Evolutionary conservation across 2,888 invertebrate genomes (phyloP).

Genomic region (Germaria angustata): DNA sequence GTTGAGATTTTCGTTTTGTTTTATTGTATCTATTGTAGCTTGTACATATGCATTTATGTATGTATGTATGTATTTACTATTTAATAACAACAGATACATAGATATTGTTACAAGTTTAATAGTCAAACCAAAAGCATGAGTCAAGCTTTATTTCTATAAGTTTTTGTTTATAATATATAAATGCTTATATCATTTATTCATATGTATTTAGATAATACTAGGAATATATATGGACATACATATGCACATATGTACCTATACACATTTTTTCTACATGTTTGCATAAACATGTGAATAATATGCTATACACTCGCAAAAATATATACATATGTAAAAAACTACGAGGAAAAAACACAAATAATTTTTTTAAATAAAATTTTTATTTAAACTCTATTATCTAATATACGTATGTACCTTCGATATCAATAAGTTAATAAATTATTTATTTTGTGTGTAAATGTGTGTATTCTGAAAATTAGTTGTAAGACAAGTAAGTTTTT

Average conservation of each 20-base stretch:
- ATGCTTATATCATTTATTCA: conserved; percentile 1
- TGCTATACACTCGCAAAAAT: too few relatives aligned
- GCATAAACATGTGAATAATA: background rate
- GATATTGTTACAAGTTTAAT: conserved; percentile 36
- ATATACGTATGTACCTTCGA: background rate
- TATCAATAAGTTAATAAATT: conserved; percentile 2
- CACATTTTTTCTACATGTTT: background rate
- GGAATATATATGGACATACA: background rate
- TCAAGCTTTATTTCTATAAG: conserved; percentile 41
- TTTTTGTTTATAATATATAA: conserved; percentile 28
- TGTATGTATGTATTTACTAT: conserved; percentile 8
- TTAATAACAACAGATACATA: conserved; percentile 33
- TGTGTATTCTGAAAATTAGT: conserved; percentile 6
- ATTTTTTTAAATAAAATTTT: conserved; percentile 1
- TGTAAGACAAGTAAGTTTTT: conserved; percentile 18
- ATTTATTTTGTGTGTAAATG: background rate
- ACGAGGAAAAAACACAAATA: background rate
- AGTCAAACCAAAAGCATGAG: conserved; percentile 44
- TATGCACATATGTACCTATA: background rate
- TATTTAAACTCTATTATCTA: background rate
- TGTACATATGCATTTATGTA: too few relatives aligned
- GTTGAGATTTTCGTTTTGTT: conserved; percentile 42
- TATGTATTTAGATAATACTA: conserved; percentile 9
- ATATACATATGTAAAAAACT: background rate
- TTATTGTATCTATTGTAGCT: conserved; percentile 24